phyloP scores from a whole-genome alignment of 2,797 vertebrate genomes.

The Spea hammondii region DNA sequence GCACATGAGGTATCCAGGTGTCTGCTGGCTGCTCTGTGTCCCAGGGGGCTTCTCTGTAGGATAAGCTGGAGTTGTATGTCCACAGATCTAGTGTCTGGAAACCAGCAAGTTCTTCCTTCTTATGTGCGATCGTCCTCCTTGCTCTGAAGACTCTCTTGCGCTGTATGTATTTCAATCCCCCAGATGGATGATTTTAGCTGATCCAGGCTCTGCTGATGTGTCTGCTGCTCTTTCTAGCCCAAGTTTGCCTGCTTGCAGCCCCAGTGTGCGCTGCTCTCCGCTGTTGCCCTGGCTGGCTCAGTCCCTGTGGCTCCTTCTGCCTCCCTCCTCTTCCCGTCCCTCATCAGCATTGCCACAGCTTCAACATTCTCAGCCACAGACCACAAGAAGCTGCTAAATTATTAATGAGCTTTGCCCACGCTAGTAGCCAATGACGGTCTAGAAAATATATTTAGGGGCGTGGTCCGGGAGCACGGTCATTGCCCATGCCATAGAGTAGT shows the following conservation, averaged over 20 bases:
- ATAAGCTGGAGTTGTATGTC: too few species aligned
- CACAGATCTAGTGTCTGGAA: background rate
- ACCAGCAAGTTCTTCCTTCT: slow-evolving; percentile 8
- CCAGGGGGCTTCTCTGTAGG: too few species aligned
- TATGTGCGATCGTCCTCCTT: background rate
- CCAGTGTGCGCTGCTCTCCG: background rate
- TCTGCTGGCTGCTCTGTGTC: background rate
- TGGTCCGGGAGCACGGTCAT: slow-evolving; percentile 19
- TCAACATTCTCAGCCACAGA: slow-evolving; percentile 44
- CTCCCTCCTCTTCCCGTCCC: slow-evolving; percentile 41
- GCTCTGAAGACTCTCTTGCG: background rate
- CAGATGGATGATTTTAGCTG: background rate
- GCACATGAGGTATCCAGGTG: background rate
- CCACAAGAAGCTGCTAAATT: slow-evolving; percentile 48
- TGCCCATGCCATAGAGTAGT: slow-evolving; percentile 17
- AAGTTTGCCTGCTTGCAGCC: slow-evolving; percentile 1
- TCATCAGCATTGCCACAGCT: slow-evolving; percentile 45
- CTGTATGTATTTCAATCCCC: background rate
- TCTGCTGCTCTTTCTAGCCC: background rate
- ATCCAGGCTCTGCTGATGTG: background rate
- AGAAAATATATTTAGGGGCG: background rate
- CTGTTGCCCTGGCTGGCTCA: slow-evolving; percentile 17
- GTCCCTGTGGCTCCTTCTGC: slow-evolving; percentile 15
- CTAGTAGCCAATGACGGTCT: slow-evolving; percentile 34
- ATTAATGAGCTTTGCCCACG: slow-evolving; percentile 46